These are phyloP conservation scores for Brachionus koreanus DNA, from an alignment of 1,140 invertebrate species.

Conservation along the genomic window DNA sequence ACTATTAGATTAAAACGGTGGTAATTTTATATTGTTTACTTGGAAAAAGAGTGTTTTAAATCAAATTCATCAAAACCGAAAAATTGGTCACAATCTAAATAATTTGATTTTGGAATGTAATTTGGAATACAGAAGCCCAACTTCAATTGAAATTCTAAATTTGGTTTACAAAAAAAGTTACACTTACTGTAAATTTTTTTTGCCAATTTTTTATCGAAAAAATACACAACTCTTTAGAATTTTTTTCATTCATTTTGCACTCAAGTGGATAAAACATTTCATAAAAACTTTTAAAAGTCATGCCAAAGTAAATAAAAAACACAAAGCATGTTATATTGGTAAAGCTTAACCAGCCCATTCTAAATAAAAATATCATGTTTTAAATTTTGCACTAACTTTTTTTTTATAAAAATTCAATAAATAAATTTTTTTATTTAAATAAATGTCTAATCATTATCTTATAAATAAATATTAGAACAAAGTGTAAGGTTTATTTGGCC, in stretches of 20 bases:
- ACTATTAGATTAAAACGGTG: not conserved
- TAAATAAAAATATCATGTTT: not conserved
- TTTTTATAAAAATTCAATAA: too few species aligned
- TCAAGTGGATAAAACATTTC: constrained; percentile 15
- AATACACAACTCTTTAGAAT: not conserved
- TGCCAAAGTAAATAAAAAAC: constrained; percentile 3
- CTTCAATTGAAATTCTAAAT: not conserved
- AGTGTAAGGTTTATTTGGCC: too few species aligned
- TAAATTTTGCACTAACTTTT: too few species aligned
- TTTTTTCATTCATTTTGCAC: constrained; percentile 3
- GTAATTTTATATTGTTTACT: not conserved
- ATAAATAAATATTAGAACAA: too few species aligned
- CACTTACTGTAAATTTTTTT: not conserved
- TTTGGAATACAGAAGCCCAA: not conserved
- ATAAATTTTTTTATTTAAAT: too few species aligned
- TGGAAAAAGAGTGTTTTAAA: not conserved
- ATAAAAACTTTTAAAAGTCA: constrained; percentile 40
- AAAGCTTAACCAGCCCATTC: constrained; percentile 23
- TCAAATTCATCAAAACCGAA: constrained; percentile 14
- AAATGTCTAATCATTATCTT: too few species aligned
- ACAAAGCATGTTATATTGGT: constrained; percentile 19
- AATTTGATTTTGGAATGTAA: not conserved
- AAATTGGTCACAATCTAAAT: constrained; percentile 12
- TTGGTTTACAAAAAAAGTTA: not conserved
- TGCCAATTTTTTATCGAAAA: constrained; percentile 4